Percentiles rank a stretch among this genome's conserved stretches.
phyloP scores from a whole-genome alignment of 2,113 vertebrate genomes.

The Ginglymostoma cirratum region DNA sequence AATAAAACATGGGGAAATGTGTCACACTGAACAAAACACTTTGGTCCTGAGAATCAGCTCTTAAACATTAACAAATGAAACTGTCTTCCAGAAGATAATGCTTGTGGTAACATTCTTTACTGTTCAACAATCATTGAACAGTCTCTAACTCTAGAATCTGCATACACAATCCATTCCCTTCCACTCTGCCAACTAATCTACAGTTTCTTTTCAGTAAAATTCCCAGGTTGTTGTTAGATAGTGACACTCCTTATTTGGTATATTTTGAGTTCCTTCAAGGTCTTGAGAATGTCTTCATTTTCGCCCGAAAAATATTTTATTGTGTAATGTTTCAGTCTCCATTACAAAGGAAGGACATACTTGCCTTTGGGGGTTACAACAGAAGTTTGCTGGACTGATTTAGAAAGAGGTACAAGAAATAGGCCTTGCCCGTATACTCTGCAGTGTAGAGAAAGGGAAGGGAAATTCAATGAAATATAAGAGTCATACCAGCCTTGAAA shows the following conservation, averaged over 20 bases:
- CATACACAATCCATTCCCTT: background rate
- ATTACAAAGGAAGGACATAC: too few species aligned
- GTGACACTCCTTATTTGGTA: background rate
- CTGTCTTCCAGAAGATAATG: background rate
- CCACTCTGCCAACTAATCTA: background rate
- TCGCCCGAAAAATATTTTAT: too few species aligned
- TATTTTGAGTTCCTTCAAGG: background rate
- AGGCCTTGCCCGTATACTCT: too few species aligned
- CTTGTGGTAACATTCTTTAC: background rate
- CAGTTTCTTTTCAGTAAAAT: background rate
- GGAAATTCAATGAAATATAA: too few species aligned
- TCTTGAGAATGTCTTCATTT: background rate
- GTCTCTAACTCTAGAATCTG: background rate
- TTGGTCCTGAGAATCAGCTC: background rate
- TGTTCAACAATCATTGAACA: background rate
- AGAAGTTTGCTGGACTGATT: too few species aligned
- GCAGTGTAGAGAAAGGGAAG: too few species aligned
- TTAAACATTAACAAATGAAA: background rate
- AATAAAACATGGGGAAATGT: background rate
- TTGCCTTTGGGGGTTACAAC: too few species aligned
- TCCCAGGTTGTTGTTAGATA: background rate
- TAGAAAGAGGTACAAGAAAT: too few species aligned
- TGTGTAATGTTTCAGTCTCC: too few species aligned
- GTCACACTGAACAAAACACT: background rate
- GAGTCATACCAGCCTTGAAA: too few species aligned